Evolutionary conservation across 2,113 vertebrate genomes (phyloP).

Genomic region (Amazona vittata): DNA sequence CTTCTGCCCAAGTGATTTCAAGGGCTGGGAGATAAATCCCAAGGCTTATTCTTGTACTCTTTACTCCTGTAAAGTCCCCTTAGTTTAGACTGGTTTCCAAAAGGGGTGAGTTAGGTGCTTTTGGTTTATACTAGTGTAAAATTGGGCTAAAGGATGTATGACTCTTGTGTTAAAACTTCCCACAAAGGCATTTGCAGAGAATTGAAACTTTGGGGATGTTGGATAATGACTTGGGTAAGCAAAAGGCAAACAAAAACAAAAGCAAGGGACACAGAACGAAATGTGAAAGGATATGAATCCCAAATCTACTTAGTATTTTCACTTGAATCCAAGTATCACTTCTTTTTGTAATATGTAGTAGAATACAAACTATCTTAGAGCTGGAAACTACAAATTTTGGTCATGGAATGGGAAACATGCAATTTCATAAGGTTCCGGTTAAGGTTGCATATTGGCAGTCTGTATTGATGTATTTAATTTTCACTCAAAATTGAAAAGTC

Average conservation of each 20-base stretch:
- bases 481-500: constrained; percentile 39
- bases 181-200: neutral
- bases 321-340: neutral
- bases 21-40: neutral
- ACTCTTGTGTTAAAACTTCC: neutral
- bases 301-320: neutral
- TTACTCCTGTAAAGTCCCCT: neutral
- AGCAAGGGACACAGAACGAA: neutral
- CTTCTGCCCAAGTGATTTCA: neutral
- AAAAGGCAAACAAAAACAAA: neutral
- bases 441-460: neutral
- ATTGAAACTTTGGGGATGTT: neutral
- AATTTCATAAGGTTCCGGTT: neutral
- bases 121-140: neutral
- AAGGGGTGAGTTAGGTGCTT: neutral
- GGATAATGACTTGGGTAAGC: neutral
- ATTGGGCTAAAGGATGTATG: neutral
- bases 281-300: neutral
- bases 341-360: neutral
- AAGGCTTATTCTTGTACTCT: neutral
- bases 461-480: constrained; percentile 48
- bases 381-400: neutral
- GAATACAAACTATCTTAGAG: neutral
- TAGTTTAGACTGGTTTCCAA: neutral
- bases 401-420: neutral